Base-by-base conservation (phyloP, 1,140 invertebrate genomes). In the Euwallacea fornicatus region DNA sequence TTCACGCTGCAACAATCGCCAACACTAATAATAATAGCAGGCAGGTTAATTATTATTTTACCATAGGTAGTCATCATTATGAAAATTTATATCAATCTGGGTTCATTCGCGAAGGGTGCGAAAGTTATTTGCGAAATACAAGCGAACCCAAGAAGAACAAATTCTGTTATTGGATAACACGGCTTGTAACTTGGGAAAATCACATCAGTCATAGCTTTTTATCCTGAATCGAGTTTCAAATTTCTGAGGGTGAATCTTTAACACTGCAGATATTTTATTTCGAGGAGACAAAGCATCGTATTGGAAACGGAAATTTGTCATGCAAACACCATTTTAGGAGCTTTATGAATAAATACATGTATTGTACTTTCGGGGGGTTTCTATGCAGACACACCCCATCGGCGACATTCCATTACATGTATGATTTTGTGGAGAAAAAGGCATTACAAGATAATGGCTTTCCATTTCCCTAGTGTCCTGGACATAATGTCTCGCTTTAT, bases 161-260 rank as follows among this genome's bases (percentile, higher is more conserved):
- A 62, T 62, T 33, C n/a, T 42, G 33, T 62, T 62, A 62, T 62
- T 62, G 21, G 42, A 62, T 62, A 21, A 62, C 42, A 62, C 60
- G 60, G 33, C 60, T 42, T 16, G 42, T 10, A 44, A 43, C n/a
- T 62, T 16, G 8, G 10, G 42, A 11, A 62, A 62, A 62, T 62
- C 60, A 21, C 60, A 62, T 44, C 41, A 42, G 60, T 43, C 11
- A 11, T 62, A 8, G 21, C 11, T 41, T 58, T 15, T 58, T 58
- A 16, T 58, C 21, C 10, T 6, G 13, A 13, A 58, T 58, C 55
- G 55, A 13, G n/a, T 58, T 58, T 58, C 21, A 33, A 33, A 33
- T 33, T 33, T 33, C 21, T 33, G 21, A 33, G 21, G 21, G 21
- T 33, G 21, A 33, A 33, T 33, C 21, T 33, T 33, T 33, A 33